These are phyloP conservation scores for Phataginus tricuspis DNA, from an alignment of 2,797 vertebrate species.

Conservation along the genomic window DNA sequence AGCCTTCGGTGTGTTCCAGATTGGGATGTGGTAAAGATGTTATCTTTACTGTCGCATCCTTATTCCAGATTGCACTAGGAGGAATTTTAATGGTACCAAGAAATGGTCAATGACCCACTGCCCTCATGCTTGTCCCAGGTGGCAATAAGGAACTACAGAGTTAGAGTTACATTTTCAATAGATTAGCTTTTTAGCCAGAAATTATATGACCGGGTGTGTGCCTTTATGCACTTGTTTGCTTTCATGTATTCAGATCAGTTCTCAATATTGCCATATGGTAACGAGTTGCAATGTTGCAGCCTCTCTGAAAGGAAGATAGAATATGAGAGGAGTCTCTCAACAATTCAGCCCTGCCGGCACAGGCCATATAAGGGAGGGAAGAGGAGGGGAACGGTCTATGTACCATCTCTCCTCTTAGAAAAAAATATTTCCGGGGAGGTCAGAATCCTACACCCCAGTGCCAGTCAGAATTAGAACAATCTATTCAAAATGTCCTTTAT, in stretches of 20 bases:
- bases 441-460: constrained; percentile 76
- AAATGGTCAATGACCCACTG: constrained; percentile 4
- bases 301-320: constrained; percentile 68
- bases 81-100: constrained; percentile 41
- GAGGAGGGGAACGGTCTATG: constrained; percentile 64
- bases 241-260: constrained; percentile 73
- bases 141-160: constrained; percentile 12
- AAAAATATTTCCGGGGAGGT: constrained; percentile 76
- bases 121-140: not conserved
- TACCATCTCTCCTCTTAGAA: constrained; percentile 74
- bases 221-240: constrained; percentile 58
- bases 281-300: constrained; percentile 69
- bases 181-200: constrained; percentile 63
- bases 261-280: constrained; percentile 70
- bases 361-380: constrained; percentile 58
- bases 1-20: not conserved
- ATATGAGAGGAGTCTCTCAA: constrained; percentile 64
- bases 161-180: constrained; percentile 55
- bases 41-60: constrained; percentile 35
- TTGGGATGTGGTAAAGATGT: not conserved
- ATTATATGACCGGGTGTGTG: constrained; percentile 9
- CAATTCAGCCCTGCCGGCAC: constrained; percentile 54
- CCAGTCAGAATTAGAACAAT: constrained; percentile 84
- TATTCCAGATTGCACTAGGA: constrained; percentile 25
- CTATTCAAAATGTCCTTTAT: constrained; percentile 84